Evolutionary conservation across 2,888 invertebrate species (phyloP), one percentile per base, ranked within the genome.

Genomic region (Agrypnus murinus): DNA sequence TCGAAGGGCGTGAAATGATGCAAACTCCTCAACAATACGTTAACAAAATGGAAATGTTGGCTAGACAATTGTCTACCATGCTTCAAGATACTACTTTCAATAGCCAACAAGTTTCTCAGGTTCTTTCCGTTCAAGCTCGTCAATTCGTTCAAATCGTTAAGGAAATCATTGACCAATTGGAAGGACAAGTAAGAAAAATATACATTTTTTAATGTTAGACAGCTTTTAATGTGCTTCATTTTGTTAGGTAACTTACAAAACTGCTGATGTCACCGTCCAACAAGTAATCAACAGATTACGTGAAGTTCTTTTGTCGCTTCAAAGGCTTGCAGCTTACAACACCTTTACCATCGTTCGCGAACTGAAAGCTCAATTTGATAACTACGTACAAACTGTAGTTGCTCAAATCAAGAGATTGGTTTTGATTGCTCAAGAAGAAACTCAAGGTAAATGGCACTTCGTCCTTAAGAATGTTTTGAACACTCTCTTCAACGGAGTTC

Each of bases 81-180:
- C 55, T 55, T 10, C 55, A 36, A 17, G 9, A 8, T 15, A 17
- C 55, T 2, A 36, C 15, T 7, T 3, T 55, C 17, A 50, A 31
- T 7, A 12, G 31, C 1, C 32, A 55, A 17, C 19, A 55, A 50
- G 31, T n/a, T 25, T n/a, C 17, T 17, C 46, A 58, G 50, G 32
- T 57, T 12, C 1, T 69, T 32, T 34, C 48, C 25, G 43, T 65
- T 3, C 70, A 70, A 65, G 40, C 60, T 25, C 65, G 70, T 12
- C 43, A 70, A 25, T 70, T 53, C 32, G 15, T n/a, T 14, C 38
- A 65, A 53, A 65, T 60, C 43, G 53, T 70, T 45, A 43, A 65
- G 17, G 36, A 65, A 25, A 36, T 65, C 55, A 38, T 70, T 5
- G 10, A 15, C 9, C 53, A 55, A 14, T 55, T 65, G 14, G 17